These are phyloP conservation scores for Anolis apletophallus DNA, from an alignment of 2,797 vertebrate species.

Conservation along the genomic window DNA sequence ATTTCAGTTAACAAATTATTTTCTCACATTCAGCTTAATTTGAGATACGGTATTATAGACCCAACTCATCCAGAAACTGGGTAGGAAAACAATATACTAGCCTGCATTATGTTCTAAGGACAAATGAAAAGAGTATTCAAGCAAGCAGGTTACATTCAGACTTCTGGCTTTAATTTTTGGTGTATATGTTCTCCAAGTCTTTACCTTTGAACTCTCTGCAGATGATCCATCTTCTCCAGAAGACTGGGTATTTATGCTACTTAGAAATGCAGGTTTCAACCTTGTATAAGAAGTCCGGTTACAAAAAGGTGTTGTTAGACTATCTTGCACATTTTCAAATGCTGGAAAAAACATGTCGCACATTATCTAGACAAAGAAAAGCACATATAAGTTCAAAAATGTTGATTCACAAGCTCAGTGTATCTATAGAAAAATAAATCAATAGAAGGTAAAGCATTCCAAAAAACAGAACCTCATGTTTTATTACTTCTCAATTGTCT, in stretches of 20 bases:
- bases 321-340: slow-evolving; percentile 83
- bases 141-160: slow-evolving; percentile 26
- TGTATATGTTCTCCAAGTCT: neutral
- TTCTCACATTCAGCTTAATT: neutral
- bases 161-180: slow-evolving; percentile 24
- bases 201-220: slow-evolving; percentile 80
- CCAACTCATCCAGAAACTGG: neutral
- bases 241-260: slow-evolving; percentile 73
- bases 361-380: slow-evolving; percentile 80
- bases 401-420: neutral
- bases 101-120: neutral
- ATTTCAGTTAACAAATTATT: neutral
- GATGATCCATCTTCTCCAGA: slow-evolving; percentile 70
- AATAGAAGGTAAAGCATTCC: neutral
- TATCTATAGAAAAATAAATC: neutral
- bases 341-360: slow-evolving; percentile 89
- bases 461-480: neutral
- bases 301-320: slow-evolving; percentile 79
- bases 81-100: neutral
- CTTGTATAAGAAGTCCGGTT: slow-evolving; percentile 78
- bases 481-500: neutral
- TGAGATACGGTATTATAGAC: neutral
- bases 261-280: slow-evolving; percentile 82
- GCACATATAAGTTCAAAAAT: neutral
- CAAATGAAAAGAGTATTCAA: slow-evolving; percentile 8